Base-by-base conservation (phyloP, 2,113 vertebrate species). In the Notarius quadriscutis region DNA sequence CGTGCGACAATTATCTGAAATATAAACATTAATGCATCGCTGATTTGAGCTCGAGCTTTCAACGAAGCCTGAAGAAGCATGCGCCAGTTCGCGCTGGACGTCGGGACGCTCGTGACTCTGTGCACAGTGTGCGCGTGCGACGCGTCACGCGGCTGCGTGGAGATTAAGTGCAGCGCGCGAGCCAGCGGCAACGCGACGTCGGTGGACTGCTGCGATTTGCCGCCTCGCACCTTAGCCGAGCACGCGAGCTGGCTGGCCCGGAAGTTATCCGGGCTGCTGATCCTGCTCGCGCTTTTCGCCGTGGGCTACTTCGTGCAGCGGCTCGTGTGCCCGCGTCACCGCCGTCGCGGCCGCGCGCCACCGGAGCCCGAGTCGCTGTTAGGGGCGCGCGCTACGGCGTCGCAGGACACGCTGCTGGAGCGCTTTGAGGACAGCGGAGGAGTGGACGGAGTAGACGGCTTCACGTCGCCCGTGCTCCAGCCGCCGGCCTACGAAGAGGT, bases 401-500 rank as follows among this genome's bases (percentile, higher is more conserved):
- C 96, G 4, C 96, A 96, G 94, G 97, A 97, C 93, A 96, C 96
- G 7, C 95, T 97, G 85, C 93, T 96, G 88, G 77, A 86, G 85
- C 60, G 85, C 30, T 50, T 67, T 30, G 85, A 79, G 84, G 62
- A 72, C 78, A 51, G 34, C 12, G 84, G 57, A 48, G 0, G 92
- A 88, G 89, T 94, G 34, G 94, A 91, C 2, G 93, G 88, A 51
- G 55, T 94, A 48, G 94, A 91, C 4, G 93, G 88, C 81, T 89
- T 94, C 57, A 92, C 93, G 11, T 94, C 97, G 0, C 96, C 96
- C 0, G 94, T 79, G 58, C 91, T 95, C 83, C 95, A 94, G 91
- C 96, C 98, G 90, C 97, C 97, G 20, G 94, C 96, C 84, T 99
- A 99, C 92, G 97, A 99, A 69, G 96, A 98, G 94, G 97, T 99